Conservation (phyloP, 2,888 invertebrate genomes). For the Napeogenes sylphis region DNA sequence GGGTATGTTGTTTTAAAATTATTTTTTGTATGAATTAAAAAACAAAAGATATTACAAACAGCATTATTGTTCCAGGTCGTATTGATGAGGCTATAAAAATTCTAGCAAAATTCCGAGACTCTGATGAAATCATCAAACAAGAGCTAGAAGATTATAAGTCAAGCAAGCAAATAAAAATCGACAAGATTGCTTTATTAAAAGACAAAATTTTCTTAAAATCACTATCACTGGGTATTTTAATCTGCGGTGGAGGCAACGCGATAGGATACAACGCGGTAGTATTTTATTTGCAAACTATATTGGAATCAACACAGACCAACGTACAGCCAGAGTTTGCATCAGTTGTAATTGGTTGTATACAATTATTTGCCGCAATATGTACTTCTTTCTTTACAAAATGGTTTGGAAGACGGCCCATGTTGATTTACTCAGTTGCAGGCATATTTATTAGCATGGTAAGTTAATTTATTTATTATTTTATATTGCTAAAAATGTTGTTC, state of each 20-base stretch:
- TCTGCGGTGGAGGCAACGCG: slow-evolving; percentile 39
- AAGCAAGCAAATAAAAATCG: slow-evolving; percentile 27
- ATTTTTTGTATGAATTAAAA: not conserved
- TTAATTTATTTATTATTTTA: slow-evolving; percentile 5
- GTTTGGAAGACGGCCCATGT: slow-evolving; percentile 47
- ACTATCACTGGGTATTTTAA: slow-evolving; percentile 33
- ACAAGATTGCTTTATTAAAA: slow-evolving; percentile 33
- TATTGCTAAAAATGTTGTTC: too few species aligned
- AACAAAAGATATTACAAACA: not conserved
- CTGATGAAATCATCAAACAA: slow-evolving; percentile 44
- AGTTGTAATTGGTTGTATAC: slow-evolving; percentile 50
- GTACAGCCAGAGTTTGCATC: slow-evolving; percentile 50
- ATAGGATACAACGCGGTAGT: slow-evolving; percentile 50
- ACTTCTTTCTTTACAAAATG: slow-evolving; percentile 42
- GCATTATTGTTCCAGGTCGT: slow-evolving; percentile 39
- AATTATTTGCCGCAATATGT: slow-evolving; percentile 47
- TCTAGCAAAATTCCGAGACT: slow-evolving; percentile 47
- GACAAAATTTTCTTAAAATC: slow-evolving; percentile 40
- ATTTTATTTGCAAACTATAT: slow-evolving; percentile 54
- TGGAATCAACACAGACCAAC: slow-evolving; percentile 50
- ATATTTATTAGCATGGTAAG: slow-evolving; percentile 45
- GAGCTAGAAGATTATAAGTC: slow-evolving; percentile 50
- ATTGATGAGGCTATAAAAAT: slow-evolving; percentile 46
- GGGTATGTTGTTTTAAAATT: slow-evolving; percentile 20
- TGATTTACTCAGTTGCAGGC: slow-evolving; percentile 37